Percentiles rank a stretch among this genome's conserved stretches.
Conservation (phyloP, 2,888 invertebrate genomes). For the Eremobia ochroleuca region DNA sequence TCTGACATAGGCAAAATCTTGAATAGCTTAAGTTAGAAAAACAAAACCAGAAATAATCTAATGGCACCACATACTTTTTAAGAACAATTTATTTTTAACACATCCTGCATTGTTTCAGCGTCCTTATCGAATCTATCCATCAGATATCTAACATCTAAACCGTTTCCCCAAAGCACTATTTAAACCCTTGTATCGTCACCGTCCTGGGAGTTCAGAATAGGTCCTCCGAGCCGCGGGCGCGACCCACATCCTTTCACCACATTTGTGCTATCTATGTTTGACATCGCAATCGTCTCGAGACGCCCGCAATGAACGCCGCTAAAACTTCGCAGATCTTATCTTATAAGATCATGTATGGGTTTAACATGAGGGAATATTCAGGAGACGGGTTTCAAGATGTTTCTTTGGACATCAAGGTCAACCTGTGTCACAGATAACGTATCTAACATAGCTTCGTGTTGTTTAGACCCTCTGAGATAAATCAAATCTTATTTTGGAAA, state of each 20-base stretch:
- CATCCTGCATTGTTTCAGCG: too few species aligned
- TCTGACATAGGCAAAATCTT: neutral
- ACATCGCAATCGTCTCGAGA: conserved; percentile 85
- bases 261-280: conserved; percentile 88
- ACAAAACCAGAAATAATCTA: neutral
- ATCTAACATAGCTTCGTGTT: neutral
- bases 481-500: neutral
- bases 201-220: conserved; percentile 70
- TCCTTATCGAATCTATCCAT: neutral
- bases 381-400: conserved; percentile 4
- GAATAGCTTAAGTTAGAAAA: neutral
- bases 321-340: conserved; percentile 56
- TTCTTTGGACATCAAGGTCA: conserved; percentile 22
- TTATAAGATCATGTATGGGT: conserved; percentile 39
- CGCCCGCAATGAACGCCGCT: conserved; percentile 59
- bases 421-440: conserved; percentile 3
- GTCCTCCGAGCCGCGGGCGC: conserved; percentile 77
- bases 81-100: neutral
- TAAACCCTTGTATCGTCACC: neutral
- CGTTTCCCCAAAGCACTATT: neutral
- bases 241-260: conserved; percentile 89
- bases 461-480: neutral
- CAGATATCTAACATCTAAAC: conserved; percentile 20
- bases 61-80: neutral
- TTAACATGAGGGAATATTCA: conserved; percentile 58